phyloP scores from a whole-genome alignment of 2,888 invertebrate genomes.

The Diaphora mendica region DNA sequence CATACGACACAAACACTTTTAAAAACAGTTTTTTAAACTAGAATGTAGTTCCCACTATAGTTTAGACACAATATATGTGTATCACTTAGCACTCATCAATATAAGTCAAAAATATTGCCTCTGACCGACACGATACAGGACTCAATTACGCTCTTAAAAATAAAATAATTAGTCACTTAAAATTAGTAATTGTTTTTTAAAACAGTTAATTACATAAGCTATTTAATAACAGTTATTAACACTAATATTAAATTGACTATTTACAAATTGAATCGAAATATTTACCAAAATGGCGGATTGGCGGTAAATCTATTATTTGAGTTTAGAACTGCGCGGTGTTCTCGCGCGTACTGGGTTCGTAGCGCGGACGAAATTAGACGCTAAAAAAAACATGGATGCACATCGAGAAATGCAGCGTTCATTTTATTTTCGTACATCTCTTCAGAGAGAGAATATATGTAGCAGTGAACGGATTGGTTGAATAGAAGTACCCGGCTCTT shows the following conservation, averaged over 20 bases:
- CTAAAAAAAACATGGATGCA: conserved; percentile 79
- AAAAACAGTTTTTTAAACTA: conserved; percentile 50
- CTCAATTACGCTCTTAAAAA: conserved; percentile 48
- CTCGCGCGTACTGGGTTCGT: conserved; percentile 81
- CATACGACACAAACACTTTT: conserved; percentile 66
- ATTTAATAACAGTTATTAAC: conserved; percentile 36
- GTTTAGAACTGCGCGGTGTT: conserved; percentile 72
- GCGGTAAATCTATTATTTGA: conserved; percentile 53
- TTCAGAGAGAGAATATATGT: conserved; percentile 46
- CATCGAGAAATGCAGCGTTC: conserved; percentile 80
- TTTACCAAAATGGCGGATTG: conserved; percentile 65
- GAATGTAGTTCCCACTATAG: conserved; percentile 44
- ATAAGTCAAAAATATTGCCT: conserved; percentile 35
- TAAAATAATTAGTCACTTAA: conserved; percentile 48
- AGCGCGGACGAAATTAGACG: conserved; percentile 83
- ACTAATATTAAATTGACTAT: conserved; percentile 6
- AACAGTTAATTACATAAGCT: conserved; percentile 55
- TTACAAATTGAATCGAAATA: conserved; percentile 50
- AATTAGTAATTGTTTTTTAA: conserved; percentile 45
- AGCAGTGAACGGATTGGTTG: conserved; percentile 13
- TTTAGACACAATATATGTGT: conserved; percentile 54
- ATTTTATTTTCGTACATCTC: conserved; percentile 74
- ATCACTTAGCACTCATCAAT: conserved; percentile 36
- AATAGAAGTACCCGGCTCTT: conserved; percentile 15
- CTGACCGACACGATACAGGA: conserved; percentile 53